Evolutionary conservation across 2,797 vertebrate species (phyloP).

Genomic region (Bovichtus diacanthus): DNA sequence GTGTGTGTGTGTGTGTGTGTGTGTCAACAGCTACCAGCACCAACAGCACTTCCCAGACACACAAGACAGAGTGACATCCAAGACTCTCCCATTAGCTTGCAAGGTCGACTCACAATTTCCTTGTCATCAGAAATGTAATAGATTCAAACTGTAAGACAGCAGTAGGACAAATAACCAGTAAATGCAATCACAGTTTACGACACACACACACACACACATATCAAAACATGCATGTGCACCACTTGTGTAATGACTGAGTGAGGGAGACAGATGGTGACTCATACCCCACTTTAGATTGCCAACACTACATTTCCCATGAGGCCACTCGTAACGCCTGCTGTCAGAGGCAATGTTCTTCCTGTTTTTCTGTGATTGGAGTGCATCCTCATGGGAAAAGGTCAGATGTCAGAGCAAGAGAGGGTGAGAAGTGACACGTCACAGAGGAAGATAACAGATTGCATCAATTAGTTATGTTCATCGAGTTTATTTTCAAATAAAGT

Average conservation of each 20-base stretch:
- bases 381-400: slow-evolving; percentile 71
- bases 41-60: slow-evolving; percentile 19
- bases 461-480: slow-evolving; percentile 41
- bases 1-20: slow-evolving; percentile 44
- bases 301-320: slow-evolving; percentile 86
- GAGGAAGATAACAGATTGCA: slow-evolving; percentile 42
- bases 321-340: slow-evolving; percentile 78
- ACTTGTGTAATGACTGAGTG: slow-evolving; percentile 71
- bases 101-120: slow-evolving; percentile 71
- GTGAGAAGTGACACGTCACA: slow-evolving; percentile 44
- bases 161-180: slow-evolving; percentile 34
- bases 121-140: slow-evolving; percentile 51
- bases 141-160: slow-evolving; percentile 38
- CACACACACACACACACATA: slow-evolving; percentile 8
- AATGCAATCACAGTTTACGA: slow-evolving; percentile 28
- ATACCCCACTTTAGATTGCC: slow-evolving; percentile 77
- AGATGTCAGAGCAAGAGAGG: slow-evolving; percentile 63
- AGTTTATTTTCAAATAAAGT: slow-evolving; percentile 20
- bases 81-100: slow-evolving; percentile 36
- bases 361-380: slow-evolving; percentile 77
- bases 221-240: slow-evolving; percentile 41
- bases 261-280: slow-evolving; percentile 82
- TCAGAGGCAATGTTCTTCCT: slow-evolving; percentile 81
- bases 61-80: slow-evolving; percentile 32
- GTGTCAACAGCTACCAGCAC: slow-evolving; percentile 36